Conservation (phyloP, 92 coral and sea anemone species). For the Hydrozoanthus gracilis region DNA sequence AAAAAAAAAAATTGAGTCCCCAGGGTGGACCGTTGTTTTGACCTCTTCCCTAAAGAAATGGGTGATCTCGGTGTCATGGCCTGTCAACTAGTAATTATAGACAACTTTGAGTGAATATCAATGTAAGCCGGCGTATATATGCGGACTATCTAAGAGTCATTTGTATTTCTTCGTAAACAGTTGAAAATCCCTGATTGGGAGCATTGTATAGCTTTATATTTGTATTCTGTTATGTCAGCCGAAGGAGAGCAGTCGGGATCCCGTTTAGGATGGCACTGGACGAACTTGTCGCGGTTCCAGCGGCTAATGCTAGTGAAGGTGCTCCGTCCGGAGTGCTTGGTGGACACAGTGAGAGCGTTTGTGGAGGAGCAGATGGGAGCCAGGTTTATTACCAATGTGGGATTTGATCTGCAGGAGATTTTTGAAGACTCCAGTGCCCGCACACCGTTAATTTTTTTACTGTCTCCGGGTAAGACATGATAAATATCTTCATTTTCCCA, state of each 20-base stretch:
- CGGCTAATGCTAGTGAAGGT: slow-evolving; percentile 85
- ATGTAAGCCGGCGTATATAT: no score
- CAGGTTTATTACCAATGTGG: slow-evolving; percentile 81
- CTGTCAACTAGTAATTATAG: no score
- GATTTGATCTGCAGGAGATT: slow-evolving; percentile 91
- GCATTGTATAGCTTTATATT: background rate
- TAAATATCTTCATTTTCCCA: background rate
- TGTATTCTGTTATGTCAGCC: background rate
- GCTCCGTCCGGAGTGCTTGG: slow-evolving; percentile 88
- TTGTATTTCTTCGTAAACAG: no score
- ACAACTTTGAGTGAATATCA: no score
- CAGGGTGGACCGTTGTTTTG: no score
- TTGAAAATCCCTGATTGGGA: no score
- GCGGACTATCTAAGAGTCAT: no score
- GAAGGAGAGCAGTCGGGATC: slow-evolving; percentile 37
- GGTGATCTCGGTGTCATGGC: no score
- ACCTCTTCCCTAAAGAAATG: no score
- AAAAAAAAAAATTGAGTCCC: no score
- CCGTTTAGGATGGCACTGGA: slow-evolving; percentile 76
- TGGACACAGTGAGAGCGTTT: slow-evolving; percentile 83
- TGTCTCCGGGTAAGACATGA: slow-evolving; percentile 81
- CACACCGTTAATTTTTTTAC: slow-evolving; percentile 88
- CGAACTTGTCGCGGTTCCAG: slow-evolving; percentile 77
- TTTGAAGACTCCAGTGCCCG: slow-evolving; percentile 83
- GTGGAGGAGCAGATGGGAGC: slow-evolving; percentile 87